phyloP scores from a whole-genome alignment of 2,888 invertebrate genomes.

The Hypsopygia costalis region DNA sequence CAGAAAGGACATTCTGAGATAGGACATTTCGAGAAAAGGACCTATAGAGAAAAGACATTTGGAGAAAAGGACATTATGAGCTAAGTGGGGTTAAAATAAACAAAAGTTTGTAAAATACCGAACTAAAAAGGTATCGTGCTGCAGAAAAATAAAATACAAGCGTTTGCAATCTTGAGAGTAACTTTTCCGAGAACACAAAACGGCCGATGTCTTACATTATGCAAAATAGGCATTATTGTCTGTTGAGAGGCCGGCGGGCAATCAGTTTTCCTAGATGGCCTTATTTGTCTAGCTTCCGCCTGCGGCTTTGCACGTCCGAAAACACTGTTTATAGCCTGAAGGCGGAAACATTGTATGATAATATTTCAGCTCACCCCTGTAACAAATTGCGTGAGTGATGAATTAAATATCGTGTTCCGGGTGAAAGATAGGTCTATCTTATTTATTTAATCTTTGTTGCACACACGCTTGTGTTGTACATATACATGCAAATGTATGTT shows the following conservation, averaged over 20 bases:
- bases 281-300: not conserved
- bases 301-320: not conserved
- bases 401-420: not conserved
- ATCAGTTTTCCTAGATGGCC: conserved; percentile 1
- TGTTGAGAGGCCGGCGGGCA: not conserved
- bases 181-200: not conserved
- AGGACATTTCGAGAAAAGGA: too few species aligned
- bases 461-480: too few species aligned
- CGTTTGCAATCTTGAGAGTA: too few species aligned
- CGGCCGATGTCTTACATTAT: not conserved
- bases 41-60: too few species aligned
- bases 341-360: not conserved
- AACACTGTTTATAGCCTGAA: not conserved
- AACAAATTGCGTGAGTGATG: not conserved
- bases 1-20: too few species aligned
- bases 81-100: too few species aligned
- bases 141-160: too few species aligned
- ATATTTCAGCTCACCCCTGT: not conserved
- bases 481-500: too few species aligned
- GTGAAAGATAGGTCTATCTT: not conserved
- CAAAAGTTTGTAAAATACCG: too few species aligned
- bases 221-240: not conserved
- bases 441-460: too few species aligned
- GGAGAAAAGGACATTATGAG: too few species aligned
- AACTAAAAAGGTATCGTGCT: too few species aligned